Evolutionary conservation across 2,888 invertebrate genomes (phyloP).

Genomic region (Melieria omissa): DNA sequence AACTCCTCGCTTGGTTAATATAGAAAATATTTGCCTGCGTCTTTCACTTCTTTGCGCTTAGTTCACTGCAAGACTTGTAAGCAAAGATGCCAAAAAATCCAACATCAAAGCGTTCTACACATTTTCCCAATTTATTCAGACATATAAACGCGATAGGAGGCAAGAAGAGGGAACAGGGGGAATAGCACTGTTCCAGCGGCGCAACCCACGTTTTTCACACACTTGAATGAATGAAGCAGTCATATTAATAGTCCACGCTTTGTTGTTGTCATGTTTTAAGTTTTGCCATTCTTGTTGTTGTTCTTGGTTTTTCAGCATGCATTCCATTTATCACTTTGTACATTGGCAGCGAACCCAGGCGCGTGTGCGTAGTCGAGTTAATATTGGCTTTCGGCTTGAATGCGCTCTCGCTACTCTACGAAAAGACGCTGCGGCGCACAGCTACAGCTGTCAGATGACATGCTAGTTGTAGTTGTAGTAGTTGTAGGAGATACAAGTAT

Average conservation of each 20-base stretch:
- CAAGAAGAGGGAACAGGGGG: no score
- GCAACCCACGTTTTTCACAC: no score
- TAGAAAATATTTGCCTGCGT: no score
- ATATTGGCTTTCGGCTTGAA: conserved; percentile 23
- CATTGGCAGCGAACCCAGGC: background rate
- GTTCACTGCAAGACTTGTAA: no score
- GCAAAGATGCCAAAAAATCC: no score
- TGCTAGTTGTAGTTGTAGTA: background rate
- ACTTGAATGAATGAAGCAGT: background rate
- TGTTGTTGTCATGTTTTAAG: conserved; percentile 4
- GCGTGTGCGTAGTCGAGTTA: background rate
- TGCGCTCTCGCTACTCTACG: background rate
- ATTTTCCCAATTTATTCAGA: no score
- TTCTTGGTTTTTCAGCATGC: background rate
- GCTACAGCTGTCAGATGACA: background rate
- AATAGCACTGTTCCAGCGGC: no score
- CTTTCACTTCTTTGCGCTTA: no score
- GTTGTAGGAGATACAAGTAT: background rate
- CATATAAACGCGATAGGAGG: no score
- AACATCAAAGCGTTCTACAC: no score
- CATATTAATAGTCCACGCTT: background rate
- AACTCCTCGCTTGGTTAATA: no score
- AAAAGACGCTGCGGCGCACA: no score
- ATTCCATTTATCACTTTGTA: conserved; percentile 24
- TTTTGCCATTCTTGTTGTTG: background rate